phyloP scores from a whole-genome alignment of 2,888 invertebrate species.

The Rhorus exstirpatorius region DNA sequence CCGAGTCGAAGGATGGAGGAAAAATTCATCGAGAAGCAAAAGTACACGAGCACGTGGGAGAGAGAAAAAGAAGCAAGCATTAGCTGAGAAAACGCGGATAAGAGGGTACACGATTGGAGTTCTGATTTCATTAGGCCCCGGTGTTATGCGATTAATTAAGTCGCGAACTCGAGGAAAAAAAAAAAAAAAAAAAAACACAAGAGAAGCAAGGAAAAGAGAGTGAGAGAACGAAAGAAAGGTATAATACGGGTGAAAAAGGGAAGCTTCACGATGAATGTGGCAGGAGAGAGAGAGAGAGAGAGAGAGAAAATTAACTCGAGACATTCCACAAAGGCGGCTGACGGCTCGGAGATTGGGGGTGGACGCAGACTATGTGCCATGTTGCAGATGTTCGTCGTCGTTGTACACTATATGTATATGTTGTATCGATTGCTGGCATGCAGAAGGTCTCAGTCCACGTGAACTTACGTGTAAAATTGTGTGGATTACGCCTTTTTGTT shows the following conservation, averaged over 20 bases:
- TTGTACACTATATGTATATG: conserved; percentile 21
- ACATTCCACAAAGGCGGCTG: conserved; percentile 76
- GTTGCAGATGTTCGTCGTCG: conserved; percentile 22
- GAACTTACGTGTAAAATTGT: background rate
- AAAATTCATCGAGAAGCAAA: conserved; percentile 58
- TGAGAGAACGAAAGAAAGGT: conserved; percentile 52
- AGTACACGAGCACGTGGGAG: conserved; percentile 66
- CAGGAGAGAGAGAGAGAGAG: conserved; percentile 27
- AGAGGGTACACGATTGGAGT: conserved; percentile 80
- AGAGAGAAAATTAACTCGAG: conserved; percentile 80
- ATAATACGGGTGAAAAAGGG: conserved; percentile 58
- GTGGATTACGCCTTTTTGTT: background rate
- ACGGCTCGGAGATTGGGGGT: conserved; percentile 64
- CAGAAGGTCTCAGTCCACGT: background rate
- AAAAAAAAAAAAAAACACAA: conserved; percentile 78
- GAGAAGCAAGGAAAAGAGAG: conserved; percentile 81
- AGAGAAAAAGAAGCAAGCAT: conserved; percentile 67
- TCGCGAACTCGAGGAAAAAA: conserved; percentile 84
- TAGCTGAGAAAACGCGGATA: conserved; percentile 60
- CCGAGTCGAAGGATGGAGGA: conserved; percentile 56
- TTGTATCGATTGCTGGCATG: background rate
- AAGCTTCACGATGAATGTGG: conserved; percentile 54
- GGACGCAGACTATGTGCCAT: conserved; percentile 19
- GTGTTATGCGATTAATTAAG: conserved; percentile 86
- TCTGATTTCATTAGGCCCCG: conserved; percentile 86